phyloP scores from a whole-genome alignment of 2,113 vertebrate species.

The Sminthopsis crassicaudata region DNA sequence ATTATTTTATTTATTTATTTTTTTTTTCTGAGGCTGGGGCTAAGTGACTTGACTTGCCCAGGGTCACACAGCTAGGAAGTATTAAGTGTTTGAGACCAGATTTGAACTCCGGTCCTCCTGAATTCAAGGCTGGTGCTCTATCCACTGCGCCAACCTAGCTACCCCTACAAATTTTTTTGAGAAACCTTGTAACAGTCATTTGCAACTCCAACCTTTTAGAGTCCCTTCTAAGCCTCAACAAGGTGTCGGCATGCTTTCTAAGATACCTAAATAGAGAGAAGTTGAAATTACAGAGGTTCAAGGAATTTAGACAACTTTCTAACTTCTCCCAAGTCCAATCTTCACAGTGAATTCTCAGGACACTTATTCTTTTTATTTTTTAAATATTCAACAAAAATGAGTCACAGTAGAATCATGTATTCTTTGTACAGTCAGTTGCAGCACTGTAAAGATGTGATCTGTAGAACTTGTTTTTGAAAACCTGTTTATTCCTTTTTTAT shows the following conservation, averaged over 20 bases:
- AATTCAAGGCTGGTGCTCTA: too few relatives aligned
- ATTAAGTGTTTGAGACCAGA: too few relatives aligned
- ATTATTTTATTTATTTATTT: too few relatives aligned
- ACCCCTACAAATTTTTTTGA: too few relatives aligned
- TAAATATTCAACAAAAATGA: not conserved
- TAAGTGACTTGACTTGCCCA: too few relatives aligned
- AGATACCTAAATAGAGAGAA: not conserved
- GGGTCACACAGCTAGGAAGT: too few relatives aligned
- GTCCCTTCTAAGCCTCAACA: not conserved
- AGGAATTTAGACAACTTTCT: not conserved
- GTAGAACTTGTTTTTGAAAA: not conserved
- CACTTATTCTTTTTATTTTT: not conserved
- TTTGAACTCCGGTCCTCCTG: too few relatives aligned
- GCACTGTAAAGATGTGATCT: not conserved
- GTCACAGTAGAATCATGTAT: not conserved
- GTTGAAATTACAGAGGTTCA: not conserved
- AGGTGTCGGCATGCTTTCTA: not conserved
- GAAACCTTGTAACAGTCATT: too few relatives aligned
- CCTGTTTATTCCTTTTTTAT: not conserved
- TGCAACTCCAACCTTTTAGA: too few relatives aligned
- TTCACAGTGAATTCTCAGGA: not conserved
- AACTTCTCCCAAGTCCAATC: not conserved
- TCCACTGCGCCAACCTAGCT: too few relatives aligned
- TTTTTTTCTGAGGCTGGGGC: too few relatives aligned
- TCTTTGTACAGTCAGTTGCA: not conserved